Percentiles rank a stretch among this genome's conserved stretches.
Conservation (phyloP, 2,888 invertebrate species). For the Philaethria dido region DNA sequence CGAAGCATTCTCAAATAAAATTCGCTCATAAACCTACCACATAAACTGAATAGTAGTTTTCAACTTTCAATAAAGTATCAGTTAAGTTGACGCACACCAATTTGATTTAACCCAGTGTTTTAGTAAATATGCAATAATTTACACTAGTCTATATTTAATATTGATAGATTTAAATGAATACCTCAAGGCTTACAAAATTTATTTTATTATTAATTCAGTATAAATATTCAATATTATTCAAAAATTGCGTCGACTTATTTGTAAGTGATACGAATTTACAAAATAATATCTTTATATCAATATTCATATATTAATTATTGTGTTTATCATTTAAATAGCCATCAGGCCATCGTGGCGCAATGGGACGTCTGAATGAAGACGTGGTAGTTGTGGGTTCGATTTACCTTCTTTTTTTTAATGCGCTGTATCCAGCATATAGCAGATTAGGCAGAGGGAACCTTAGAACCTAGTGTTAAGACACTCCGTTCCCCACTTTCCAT, state of each 20-base stretch:
- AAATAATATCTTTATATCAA: neutral
- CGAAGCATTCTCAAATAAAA: neutral
- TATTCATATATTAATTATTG: neutral
- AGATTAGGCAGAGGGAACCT: too few relatives aligned
- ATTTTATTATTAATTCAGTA: constrained; percentile 6
- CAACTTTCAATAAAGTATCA: constrained; percentile 6
- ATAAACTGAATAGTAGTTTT: constrained; percentile 4
- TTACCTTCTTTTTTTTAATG: too few relatives aligned
- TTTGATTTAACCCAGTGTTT: constrained; percentile 13
- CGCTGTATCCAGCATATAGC: too few relatives aligned
- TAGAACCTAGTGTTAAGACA: too few relatives aligned
- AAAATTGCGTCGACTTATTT: neutral
- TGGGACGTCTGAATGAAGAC: too few relatives aligned
- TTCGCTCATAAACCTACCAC: neutral
- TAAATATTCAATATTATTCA: constrained; percentile 8
- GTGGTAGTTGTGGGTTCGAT: too few relatives aligned
- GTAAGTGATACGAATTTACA: neutral
- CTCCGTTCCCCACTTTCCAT: too few relatives aligned
- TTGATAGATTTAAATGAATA: constrained; percentile 24
- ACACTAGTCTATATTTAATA: constrained; percentile 16
- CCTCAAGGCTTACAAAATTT: constrained; percentile 5
- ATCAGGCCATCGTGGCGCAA: too few relatives aligned
- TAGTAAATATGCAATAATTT: constrained; percentile 13
- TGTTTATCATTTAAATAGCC: too few relatives aligned
- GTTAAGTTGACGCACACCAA: neutral